Evolutionary conservation across 2,113 vertebrate genomes (phyloP).

Genomic region (Willisornis vidua): DNA sequence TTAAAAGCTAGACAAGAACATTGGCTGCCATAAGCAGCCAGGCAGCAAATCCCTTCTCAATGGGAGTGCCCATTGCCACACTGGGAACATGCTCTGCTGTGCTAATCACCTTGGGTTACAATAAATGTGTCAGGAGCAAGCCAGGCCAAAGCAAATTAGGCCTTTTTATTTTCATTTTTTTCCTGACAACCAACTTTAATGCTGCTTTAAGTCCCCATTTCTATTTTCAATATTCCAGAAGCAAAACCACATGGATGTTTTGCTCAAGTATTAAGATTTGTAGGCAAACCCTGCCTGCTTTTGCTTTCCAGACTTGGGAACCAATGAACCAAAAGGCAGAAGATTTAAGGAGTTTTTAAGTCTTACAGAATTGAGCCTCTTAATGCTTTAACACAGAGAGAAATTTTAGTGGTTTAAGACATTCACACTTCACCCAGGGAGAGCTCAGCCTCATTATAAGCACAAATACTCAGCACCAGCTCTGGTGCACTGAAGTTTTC

Average conservation of each 20-base stretch:
- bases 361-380: not conserved
- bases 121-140: slow-evolving; percentile 21
- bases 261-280: not conserved
- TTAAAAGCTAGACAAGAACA: slow-evolving; percentile 41
- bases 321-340: accelerated
- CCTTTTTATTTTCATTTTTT: not conserved
- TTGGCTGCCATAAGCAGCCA: slow-evolving; percentile 15
- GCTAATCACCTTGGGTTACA: slow-evolving; percentile 24
- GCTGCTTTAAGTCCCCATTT: not conserved
- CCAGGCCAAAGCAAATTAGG: slow-evolving; percentile 40
- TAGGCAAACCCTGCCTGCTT: not conserved
- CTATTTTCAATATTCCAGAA: not conserved
- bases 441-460: too few relatives aligned
- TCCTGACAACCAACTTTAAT: slow-evolving; percentile 3
- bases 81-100: slow-evolving; percentile 13
- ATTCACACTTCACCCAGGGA: not conserved
- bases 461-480: too few relatives aligned
- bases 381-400: not conserved
- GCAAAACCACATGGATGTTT: accelerated
- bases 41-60: slow-evolving; percentile 56
- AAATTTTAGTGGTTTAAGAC: not conserved
- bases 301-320: not conserved
- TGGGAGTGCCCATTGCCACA: not conserved
- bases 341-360: not conserved
- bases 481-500: too few relatives aligned